phyloP scores from a whole-genome alignment of 2,888 invertebrate species.

The Perithous albicinctus region DNA sequence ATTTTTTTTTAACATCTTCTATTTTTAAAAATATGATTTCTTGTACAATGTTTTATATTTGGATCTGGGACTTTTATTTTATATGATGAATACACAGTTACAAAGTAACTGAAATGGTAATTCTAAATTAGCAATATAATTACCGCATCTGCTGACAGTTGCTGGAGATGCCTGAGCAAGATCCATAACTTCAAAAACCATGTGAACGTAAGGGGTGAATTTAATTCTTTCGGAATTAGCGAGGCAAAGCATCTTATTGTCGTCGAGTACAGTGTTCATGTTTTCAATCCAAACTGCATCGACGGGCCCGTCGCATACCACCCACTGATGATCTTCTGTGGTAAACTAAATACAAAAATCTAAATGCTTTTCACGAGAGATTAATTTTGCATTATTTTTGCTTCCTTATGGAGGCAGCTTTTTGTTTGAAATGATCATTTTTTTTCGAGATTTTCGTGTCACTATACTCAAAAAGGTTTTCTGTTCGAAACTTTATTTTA shows the following conservation, averaged over 20 bases:
- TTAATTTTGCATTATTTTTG: not conserved
- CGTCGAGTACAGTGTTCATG: conserved; percentile 96
- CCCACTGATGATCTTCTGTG: conserved; percentile 93
- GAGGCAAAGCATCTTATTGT: conserved; percentile 96
- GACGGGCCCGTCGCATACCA: conserved; percentile 96
- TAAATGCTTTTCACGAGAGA: not conserved
- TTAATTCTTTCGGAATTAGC: conserved; percentile 97
- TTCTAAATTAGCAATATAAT: not conserved
- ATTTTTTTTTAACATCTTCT: too few species aligned
- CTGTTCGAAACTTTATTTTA: too few species aligned
- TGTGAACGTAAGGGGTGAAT: conserved; percentile 94
- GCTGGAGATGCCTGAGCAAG: conserved; percentile 96
- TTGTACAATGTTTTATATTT: too few species aligned
- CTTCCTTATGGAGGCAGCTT: too few species aligned
- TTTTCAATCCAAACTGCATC: conserved; percentile 98
- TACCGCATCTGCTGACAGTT: conserved; percentile 90
- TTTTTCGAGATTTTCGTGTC: too few species aligned
- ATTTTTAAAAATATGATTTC: too few species aligned
- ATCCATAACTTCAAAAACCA: conserved; percentile 93
- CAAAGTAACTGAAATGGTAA: not conserved
- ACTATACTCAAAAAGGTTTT: too few species aligned
- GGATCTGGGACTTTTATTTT: too few species aligned
- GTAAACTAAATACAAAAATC: conserved; percentile 78
- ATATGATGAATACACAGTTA: too few species aligned
- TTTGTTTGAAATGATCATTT: too few species aligned